Conservation (phyloP, 1,140 invertebrate genomes). For the Drosophila paulistorum region DNA sequence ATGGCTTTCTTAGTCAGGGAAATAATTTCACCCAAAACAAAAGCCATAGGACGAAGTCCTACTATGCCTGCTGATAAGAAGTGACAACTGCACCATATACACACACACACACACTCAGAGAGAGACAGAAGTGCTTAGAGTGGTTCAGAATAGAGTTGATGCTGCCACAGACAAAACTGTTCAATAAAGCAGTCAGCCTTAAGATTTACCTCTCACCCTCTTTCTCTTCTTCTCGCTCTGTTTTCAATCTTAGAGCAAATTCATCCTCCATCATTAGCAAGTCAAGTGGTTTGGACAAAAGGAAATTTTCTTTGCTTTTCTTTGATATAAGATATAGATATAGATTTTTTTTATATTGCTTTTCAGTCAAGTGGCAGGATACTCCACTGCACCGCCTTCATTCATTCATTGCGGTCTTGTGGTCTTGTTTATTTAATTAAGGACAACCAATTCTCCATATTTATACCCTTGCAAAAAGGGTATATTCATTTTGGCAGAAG, state of each 20-base stretch:
- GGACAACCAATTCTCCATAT: not conserved
- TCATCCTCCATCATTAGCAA: slow-evolving; percentile 13
- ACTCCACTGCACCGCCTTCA: not conserved
- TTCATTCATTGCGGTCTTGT: not conserved
- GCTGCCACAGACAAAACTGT: not conserved
- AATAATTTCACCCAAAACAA: not conserved
- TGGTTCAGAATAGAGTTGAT: not conserved
- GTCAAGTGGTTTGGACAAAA: slow-evolving; percentile 8
- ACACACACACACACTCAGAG: slow-evolving; percentile 1
- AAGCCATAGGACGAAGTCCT: not conserved
- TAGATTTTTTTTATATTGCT: not conserved
- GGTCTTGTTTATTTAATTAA: slow-evolving; percentile 13
- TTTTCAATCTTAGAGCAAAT: not conserved
- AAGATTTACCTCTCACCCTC: not conserved
- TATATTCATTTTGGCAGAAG: too few relatives aligned
- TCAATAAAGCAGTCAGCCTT: not conserved
- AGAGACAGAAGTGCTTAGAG: not conserved
- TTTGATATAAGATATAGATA: not conserved
- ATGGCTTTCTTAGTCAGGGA: not conserved
- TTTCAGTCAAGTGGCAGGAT: not conserved
- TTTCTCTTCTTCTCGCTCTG: too few relatives aligned
- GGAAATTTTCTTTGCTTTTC: not conserved
- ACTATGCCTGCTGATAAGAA: slow-evolving; percentile 23
- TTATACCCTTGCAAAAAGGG: not conserved
- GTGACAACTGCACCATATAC: slow-evolving; percentile 34